Conservation (phyloP, 2,888 invertebrate genomes). For the Silvanus unidentatus region DNA sequence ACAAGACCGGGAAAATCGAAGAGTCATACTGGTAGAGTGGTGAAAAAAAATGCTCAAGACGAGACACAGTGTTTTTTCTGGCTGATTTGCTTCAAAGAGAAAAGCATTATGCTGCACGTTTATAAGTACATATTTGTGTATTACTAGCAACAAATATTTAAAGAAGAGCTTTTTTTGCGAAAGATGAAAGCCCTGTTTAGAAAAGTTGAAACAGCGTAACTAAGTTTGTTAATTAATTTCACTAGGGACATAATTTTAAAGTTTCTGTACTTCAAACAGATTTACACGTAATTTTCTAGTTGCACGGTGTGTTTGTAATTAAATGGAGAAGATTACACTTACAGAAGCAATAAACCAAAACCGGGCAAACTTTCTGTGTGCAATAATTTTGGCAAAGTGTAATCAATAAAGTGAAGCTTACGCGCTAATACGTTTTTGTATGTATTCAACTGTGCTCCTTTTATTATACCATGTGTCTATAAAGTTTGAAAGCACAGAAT, state of each 20-base stretch:
- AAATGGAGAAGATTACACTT: slow-evolving; percentile 19
- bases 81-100: no score
- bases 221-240: slow-evolving; percentile 25
- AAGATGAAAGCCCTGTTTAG: neutral
- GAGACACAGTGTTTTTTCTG: no score
- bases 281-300: slow-evolving; percentile 22
- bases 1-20: no score
- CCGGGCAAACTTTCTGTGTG: slow-evolving; percentile 1
- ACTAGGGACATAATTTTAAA: slow-evolving; percentile 22
- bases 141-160: no score
- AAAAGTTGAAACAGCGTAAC: slow-evolving; percentile 5
- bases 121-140: no score
- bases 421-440: no score
- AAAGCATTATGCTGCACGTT: no score
- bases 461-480: no score
- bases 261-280: slow-evolving; percentile 20
- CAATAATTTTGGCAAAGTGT: slow-evolving; percentile 5
- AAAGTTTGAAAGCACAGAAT: no score
- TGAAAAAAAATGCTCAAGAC: no score
- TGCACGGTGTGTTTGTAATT: slow-evolving; percentile 18
- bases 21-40: no score
- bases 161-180: slow-evolving; percentile 2
- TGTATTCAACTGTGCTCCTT: no score
- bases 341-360: slow-evolving; percentile 19
- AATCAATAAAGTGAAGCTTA: neutral